These are phyloP conservation scores for Drosophila paranaensis DNA, from an alignment of 2,888 invertebrate species.

Conservation along the genomic window DNA sequence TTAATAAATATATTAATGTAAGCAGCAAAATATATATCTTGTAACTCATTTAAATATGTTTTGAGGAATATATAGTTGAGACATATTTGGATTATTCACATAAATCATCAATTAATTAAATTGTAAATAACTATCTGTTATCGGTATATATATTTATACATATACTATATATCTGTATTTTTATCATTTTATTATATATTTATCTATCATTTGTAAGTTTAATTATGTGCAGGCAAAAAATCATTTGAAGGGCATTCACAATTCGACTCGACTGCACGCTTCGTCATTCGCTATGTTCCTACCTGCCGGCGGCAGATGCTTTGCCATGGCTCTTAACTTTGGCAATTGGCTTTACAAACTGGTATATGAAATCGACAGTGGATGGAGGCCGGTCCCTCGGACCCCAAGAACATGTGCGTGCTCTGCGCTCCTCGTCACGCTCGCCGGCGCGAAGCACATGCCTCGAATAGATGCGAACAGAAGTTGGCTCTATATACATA, in stretches of 20 bases:
- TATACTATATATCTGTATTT: neutral
- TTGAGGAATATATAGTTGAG: neutral
- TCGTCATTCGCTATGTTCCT: slow-evolving; percentile 15
- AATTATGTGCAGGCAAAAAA: neutral
- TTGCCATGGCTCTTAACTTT: slow-evolving; percentile 35
- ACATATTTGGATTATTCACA: neutral
- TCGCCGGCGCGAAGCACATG: slow-evolving; percentile 26
- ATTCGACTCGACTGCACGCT: slow-evolving; percentile 12
- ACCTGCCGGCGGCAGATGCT: slow-evolving; percentile 40
- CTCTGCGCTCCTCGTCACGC: neutral
- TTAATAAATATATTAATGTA: neutral
- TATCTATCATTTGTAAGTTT: neutral
- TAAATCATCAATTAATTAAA: neutral
- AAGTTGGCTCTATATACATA: slow-evolving; percentile 1
- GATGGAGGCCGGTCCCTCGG: slow-evolving; percentile 34
- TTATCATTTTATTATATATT: neutral
- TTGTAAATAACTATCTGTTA: neutral
- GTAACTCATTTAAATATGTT: neutral
- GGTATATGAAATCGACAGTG: slow-evolving; percentile 32
- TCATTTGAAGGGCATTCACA: neutral
- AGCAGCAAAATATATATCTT: neutral
- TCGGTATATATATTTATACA: neutral
- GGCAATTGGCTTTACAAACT: slow-evolving; percentile 43
- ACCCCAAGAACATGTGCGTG: neutral
- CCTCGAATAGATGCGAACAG: slow-evolving; percentile 1